Conservation (phyloP, 2,797 vertebrate species). For the Neosalanx taihuensis region DNA sequence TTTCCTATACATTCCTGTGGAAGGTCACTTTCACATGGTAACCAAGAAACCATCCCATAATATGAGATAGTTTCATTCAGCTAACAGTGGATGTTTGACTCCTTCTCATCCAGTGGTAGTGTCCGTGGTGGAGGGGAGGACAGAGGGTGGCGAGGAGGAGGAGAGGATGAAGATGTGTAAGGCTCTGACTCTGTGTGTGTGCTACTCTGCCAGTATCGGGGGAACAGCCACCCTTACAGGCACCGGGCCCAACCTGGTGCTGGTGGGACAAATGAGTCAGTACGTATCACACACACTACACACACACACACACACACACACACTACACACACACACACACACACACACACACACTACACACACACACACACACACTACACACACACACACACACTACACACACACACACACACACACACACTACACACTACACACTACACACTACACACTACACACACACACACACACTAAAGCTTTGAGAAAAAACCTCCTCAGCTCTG, state of each 20-base stretch:
- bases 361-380: not conserved
- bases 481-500: not conserved
- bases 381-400: not conserved
- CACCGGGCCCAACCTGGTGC: conserved; percentile 90
- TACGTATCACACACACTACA: conserved; percentile 60
- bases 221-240: conserved; percentile 92
- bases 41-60: not conserved
- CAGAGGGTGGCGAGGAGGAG: conserved; percentile 30
- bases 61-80: not conserved
- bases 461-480: conserved; percentile 1
- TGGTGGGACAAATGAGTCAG: conserved; percentile 90
- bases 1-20: too few relatives aligned
- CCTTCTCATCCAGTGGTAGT: not conserved
- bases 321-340: conserved; percentile 3
- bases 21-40: too few relatives aligned
- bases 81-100: not conserved
- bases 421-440: not conserved
- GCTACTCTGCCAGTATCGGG: conserved; percentile 93
- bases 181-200: conserved; percentile 84
- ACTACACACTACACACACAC: not conserved
- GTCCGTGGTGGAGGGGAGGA: conserved; percentile 27
- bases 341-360: conserved; percentile 4
- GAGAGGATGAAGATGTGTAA: conserved; percentile 71
- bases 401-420: not conserved
- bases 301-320: not conserved